phyloP scores from a whole-genome alignment of 2,113 vertebrate species.

The Galeopterus variegatus region DNA sequence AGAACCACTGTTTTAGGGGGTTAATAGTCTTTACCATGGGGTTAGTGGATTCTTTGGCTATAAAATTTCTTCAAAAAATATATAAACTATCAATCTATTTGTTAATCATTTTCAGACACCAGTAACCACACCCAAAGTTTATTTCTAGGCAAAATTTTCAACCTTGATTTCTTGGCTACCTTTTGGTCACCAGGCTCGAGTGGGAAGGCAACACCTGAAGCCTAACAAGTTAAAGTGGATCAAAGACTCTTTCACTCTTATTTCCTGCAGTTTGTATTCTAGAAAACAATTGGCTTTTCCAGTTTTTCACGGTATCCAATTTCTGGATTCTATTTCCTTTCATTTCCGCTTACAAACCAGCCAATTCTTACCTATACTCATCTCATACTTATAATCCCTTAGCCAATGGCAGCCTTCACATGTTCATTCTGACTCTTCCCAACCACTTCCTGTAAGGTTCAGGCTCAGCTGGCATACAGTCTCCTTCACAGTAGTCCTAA shows the following conservation, averaged over 20 bases:
- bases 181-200: background rate
- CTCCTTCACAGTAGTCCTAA: background rate
- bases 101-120: constrained; percentile 37
- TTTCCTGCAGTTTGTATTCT: background rate
- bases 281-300: constrained; percentile 33
- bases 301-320: background rate
- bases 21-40: background rate
- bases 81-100: constrained; percentile 25
- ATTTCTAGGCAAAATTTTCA: constrained; percentile 52
- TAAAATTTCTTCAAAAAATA: constrained; percentile 34
- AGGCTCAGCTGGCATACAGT: background rate
- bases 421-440: background rate
- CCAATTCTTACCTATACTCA: constrained; percentile 50
- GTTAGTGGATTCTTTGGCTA: background rate
- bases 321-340: constrained; percentile 54
- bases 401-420: background rate
- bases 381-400: background rate
- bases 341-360: constrained; percentile 25
- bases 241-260: background rate
- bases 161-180: constrained; percentile 13
- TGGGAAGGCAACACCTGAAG: background rate
- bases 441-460: background rate
- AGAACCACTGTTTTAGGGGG: background rate
- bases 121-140: constrained; percentile 3
- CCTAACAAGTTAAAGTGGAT: background rate